Percentiles rank a stretch among this genome's conserved stretches.
These are phyloP conservation scores for Amphipyra berbera DNA, from an alignment of 2,888 invertebrate species.

Conservation along the genomic window DNA sequence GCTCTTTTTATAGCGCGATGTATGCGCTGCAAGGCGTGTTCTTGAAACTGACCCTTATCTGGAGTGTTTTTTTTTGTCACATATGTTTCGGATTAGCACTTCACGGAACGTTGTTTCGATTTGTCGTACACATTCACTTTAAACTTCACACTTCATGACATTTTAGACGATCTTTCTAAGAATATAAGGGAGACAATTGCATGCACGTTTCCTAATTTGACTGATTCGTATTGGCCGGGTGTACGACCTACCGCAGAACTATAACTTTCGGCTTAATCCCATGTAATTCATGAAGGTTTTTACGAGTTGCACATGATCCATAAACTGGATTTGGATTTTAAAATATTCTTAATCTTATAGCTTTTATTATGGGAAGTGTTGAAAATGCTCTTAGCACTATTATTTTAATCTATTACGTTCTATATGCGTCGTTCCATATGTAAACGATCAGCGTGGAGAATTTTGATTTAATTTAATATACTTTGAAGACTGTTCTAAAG, in stretches of 20 bases:
- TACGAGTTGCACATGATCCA: constrained; percentile 77
- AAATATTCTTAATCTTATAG: constrained; percentile 65
- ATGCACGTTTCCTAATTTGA: constrained; percentile 48
- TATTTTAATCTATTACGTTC: constrained; percentile 56
- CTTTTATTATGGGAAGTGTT: constrained; percentile 57
- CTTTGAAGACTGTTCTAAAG: constrained; percentile 34
- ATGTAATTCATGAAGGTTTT: constrained; percentile 81
- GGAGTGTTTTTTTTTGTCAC: constrained; percentile 81
- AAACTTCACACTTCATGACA: constrained; percentile 51
- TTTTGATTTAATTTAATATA: constrained; percentile 47
- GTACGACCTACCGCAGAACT: constrained; percentile 86
- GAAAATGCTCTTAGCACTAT: constrained; percentile 54
- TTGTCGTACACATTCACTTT: constrained; percentile 65
- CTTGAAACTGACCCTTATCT: constrained; percentile 88
- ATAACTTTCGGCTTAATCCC: constrained; percentile 82
- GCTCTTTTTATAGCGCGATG: constrained; percentile 84
- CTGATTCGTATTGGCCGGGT: constrained; percentile 54
- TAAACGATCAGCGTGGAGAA: constrained; percentile 39
- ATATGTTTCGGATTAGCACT: constrained; percentile 88
- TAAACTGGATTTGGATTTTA: constrained; percentile 69
- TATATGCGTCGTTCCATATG: constrained; percentile 48
- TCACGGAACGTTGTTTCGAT: constrained; percentile 82
- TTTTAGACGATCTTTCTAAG: constrained; percentile 54
- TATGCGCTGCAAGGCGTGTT: constrained; percentile 80
- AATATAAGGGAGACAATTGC: constrained; percentile 56